Percentiles rank a stretch among this genome's conserved stretches.
Evolutionary conservation across 2,113 vertebrate species (phyloP).

Genomic region (Carlito syrichta): DNA sequence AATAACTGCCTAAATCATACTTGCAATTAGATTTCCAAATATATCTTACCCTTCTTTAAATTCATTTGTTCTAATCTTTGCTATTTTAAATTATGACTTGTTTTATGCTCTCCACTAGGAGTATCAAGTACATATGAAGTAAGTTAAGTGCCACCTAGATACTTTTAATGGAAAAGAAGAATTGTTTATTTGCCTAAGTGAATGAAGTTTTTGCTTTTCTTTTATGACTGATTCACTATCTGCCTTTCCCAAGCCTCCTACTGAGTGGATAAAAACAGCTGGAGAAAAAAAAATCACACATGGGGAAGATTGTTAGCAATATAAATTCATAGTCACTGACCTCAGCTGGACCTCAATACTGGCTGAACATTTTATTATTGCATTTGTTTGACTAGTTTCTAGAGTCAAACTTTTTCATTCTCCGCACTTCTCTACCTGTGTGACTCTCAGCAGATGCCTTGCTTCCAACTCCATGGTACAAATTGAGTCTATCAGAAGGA

Average conservation of each 20-base stretch:
- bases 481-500: background rate
- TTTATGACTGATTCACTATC: background rate
- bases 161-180: background rate
- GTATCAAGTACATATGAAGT: background rate
- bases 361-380: conserved; percentile 43
- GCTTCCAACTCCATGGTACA: background rate
- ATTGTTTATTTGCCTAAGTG: background rate
- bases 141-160: background rate
- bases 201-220: background rate
- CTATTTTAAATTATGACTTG: background rate
- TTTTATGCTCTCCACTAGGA: background rate
- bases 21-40: background rate
- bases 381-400: conserved; percentile 44
- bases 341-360: conserved; percentile 46
- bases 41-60: background rate
- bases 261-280: background rate
- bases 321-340: conserved; percentile 66
- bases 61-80: background rate
- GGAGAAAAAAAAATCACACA: conserved; percentile 31
- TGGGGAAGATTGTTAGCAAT: conserved; percentile 38
- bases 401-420: conserved; percentile 17
- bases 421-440: background rate
- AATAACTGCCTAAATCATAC: background rate
- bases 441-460: background rate
- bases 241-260: conserved; percentile 11